Conservation (phyloP, 53 echinoderm and acorn worm genomes). For the Temnopleurus reevesii region DNA sequence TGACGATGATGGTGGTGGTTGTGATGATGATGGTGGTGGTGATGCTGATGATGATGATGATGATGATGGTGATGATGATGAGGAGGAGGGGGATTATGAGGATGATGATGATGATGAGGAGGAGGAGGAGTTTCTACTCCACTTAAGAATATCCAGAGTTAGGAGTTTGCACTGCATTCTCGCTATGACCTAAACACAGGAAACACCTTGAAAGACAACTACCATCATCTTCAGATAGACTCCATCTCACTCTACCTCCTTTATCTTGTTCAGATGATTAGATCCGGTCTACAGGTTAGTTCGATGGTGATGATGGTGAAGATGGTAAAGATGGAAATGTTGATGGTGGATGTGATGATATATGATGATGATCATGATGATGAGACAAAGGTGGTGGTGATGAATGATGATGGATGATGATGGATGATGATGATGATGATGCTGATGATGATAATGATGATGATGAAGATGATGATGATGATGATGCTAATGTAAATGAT, state of each 20-base stretch:
- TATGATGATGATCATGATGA: background rate
- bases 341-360: background rate
- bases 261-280: conserved; percentile 92
- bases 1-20: too few relatives aligned
- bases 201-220: conserved; percentile 57
- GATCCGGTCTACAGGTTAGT: conserved; percentile 89
- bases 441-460: background rate
- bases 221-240: conserved; percentile 82
- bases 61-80: too few relatives aligned
- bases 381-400: background rate
- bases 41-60: too few relatives aligned
- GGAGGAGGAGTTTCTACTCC: too few relatives aligned
- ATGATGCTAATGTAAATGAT: background rate
- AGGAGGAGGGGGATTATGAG: too few relatives aligned
- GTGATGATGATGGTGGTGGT: too few relatives aligned
- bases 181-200: conserved; percentile 81
- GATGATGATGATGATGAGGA: too few relatives aligned
- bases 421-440: background rate
- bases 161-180: conserved; percentile 85
- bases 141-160: conserved; percentile 82
- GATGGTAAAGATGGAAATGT: too few relatives aligned
- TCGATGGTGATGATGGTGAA: too few relatives aligned
- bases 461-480: background rate
- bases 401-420: background rate
- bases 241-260: conserved; percentile 82